These are phyloP conservation scores for Eira barbara DNA, from an alignment of 2,113 vertebrate genomes.

Conservation along the genomic window DNA sequence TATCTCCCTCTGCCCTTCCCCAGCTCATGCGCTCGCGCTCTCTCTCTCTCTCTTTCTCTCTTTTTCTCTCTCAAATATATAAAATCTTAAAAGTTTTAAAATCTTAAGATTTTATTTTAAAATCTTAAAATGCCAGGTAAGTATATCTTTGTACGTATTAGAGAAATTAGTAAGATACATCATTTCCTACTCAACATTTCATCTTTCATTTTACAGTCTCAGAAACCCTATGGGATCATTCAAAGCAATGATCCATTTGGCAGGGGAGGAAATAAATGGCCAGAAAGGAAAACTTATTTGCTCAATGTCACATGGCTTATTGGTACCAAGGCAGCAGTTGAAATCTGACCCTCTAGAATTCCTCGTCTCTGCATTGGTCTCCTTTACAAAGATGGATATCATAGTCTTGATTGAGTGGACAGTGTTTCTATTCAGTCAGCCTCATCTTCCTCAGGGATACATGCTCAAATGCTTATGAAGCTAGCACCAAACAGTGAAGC, in stretches of 20 bases:
- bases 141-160: neutral
- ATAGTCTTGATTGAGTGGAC: neutral
- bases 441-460: neutral
- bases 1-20: neutral
- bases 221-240: neutral
- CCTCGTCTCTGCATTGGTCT: neutral
- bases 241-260: neutral
- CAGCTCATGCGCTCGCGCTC: no score
- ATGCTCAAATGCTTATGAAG: neutral
- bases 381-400: neutral
- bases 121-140: neutral
- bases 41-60: neutral
- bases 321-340: neutral
- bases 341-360: neutral
- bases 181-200: neutral
- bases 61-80: neutral
- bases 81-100: neutral
- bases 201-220: constrained; percentile 1
- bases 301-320: neutral
- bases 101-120: no score
- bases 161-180: neutral
- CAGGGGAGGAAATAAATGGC: neutral
- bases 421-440: neutral
- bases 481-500: neutral
- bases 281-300: neutral